Evolutionary conservation across 2,797 vertebrate genomes (phyloP), one percentile per base, ranked within the genome.

Genomic region (Tachyglossus aculeatus): DNA sequence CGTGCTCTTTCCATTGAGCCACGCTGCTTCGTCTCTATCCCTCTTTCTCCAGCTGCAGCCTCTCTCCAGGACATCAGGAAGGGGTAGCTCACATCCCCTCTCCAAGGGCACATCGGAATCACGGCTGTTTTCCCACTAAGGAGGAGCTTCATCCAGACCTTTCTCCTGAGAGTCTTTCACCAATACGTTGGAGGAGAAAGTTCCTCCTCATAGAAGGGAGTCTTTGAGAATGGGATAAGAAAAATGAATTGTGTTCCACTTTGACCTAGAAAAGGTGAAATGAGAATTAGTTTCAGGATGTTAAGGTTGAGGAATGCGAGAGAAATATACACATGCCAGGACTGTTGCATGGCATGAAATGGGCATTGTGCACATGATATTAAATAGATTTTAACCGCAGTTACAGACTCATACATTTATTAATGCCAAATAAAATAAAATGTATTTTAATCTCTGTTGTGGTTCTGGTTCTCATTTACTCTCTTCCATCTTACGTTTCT

Each of bases 351-450:
- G 67, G 67, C 61, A 71, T 34, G 63, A 51, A 24, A 15, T 47
- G 43, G 58, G 18, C 51, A 37, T 80, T 14, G 0, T 9, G 14
- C 57, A 77, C 36, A 24, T 37, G 37, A 25, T 4, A 5, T 7
- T 53, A 16, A 18, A n/a, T 66, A 31, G 38, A 18, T 48, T 50
- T 47, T 16, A 69, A 62, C 59, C 59, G 11, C 34, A 31, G 22
- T 45, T 52, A 55, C 15, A 61, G 16, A 13, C 13, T 38, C 24
- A 77, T 44, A 27, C 15, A 12, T 22, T 40, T 36, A 45, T 71
- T 67, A 62, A 27, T 59, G 45, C 68, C 78, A 77, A 33, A 45
- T 24, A 55, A 71, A 83, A 58, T 61, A 64, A 74, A 71, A 61
- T 34, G 25, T 69, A 66, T 79, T 62, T 47, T 75, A 21, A 62